A percentile compares a stretch with the other conserved stretches of the same genome.
These are phyloP conservation scores for Drosophila prosaltans DNA, from an alignment of 1,140 invertebrate species.

Conservation along the genomic window DNA sequence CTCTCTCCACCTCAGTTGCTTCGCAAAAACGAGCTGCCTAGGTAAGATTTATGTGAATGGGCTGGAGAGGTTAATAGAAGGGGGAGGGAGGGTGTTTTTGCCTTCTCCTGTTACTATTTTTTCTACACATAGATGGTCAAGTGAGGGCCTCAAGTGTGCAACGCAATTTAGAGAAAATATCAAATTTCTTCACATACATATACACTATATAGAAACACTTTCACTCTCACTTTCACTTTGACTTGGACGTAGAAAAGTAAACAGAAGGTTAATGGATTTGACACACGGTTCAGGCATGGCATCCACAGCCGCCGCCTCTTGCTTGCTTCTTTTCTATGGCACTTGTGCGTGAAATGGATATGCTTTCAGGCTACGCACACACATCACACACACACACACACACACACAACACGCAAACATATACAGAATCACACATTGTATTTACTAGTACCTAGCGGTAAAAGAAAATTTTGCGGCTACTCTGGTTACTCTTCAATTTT, in stretches of 20 bases:
- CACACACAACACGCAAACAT: slow-evolving; percentile 3
- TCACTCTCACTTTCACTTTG: slow-evolving; percentile 34
- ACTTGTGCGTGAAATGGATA: slow-evolving; percentile 80
- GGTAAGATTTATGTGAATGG: slow-evolving; percentile 72
- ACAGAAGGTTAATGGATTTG: slow-evolving; percentile 83
- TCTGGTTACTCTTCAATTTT: slow-evolving; percentile 14
- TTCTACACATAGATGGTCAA: slow-evolving; percentile 29
- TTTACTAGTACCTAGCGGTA: slow-evolving; percentile 25
- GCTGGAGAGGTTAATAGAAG: slow-evolving; percentile 25
- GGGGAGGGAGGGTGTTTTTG: slow-evolving; percentile 9
- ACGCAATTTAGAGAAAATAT: slow-evolving; percentile 81
- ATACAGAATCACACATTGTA: background rate
- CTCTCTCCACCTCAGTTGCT: slow-evolving; percentile 32
- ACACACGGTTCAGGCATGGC: slow-evolving; percentile 69
- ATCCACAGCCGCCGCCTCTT: slow-evolving; percentile 8
- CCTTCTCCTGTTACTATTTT: background rate
- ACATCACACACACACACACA: slow-evolving; percentile 22
- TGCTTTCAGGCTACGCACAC: slow-evolving; percentile 75
- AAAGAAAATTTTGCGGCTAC: slow-evolving; percentile 19
- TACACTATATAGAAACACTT: slow-evolving; percentile 34
- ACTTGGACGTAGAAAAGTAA: slow-evolving; percentile 80
- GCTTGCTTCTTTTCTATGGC: slow-evolving; percentile 30
- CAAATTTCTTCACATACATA: slow-evolving; percentile 64
- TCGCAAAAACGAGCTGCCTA: slow-evolving; percentile 35
- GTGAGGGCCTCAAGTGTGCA: slow-evolving; percentile 72